phyloP scores from a whole-genome alignment of 2,113 vertebrate species.

The Rattus rattus region DNA sequence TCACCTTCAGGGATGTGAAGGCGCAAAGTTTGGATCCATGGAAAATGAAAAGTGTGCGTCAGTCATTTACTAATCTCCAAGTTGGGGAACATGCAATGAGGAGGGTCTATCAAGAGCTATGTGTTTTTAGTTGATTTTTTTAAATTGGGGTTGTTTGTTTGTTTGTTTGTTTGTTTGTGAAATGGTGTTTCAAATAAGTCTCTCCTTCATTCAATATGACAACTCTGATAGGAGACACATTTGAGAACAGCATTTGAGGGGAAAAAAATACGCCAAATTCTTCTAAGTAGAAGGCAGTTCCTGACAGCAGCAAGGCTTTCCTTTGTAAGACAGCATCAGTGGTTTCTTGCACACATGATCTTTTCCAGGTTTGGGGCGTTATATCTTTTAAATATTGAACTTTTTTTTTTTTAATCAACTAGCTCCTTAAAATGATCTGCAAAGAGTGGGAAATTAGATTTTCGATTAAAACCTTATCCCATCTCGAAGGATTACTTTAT shows the following conservation, averaged over 20 bases:
- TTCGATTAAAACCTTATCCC: constrained; percentile 89
- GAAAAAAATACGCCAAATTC: constrained; percentile 34
- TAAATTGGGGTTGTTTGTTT: constrained; percentile 22
- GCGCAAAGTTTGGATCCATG: constrained; percentile 65
- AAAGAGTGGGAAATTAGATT: constrained; percentile 88
- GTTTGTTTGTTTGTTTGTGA: constrained; percentile 47
- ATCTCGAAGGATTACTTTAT: constrained; percentile 88
- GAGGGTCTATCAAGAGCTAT: constrained; percentile 34
- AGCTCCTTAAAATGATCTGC: constrained; percentile 86
- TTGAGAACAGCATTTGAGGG: constrained; percentile 33
- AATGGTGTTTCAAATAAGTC: constrained; percentile 56
- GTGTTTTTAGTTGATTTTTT: constrained; percentile 76
- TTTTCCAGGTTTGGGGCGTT: constrained; percentile 81
- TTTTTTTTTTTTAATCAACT: constrained; percentile 80
- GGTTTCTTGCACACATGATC: constrained; percentile 75
- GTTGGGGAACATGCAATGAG: constrained; percentile 6
- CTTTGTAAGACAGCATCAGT: constrained; percentile 80
- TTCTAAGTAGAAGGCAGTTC: constrained; percentile 75
- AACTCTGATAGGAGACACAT: background rate
- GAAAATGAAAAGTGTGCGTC: constrained; percentile 19
- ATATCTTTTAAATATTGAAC: constrained; percentile 82
- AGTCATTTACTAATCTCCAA: constrained; percentile 49
- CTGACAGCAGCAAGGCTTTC: constrained; percentile 70
- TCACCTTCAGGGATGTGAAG: constrained; percentile 22
- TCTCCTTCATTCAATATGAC: constrained; percentile 19